phyloP scores from a whole-genome alignment of 1,140 invertebrate genomes.

The Danaus melanippus region DNA sequence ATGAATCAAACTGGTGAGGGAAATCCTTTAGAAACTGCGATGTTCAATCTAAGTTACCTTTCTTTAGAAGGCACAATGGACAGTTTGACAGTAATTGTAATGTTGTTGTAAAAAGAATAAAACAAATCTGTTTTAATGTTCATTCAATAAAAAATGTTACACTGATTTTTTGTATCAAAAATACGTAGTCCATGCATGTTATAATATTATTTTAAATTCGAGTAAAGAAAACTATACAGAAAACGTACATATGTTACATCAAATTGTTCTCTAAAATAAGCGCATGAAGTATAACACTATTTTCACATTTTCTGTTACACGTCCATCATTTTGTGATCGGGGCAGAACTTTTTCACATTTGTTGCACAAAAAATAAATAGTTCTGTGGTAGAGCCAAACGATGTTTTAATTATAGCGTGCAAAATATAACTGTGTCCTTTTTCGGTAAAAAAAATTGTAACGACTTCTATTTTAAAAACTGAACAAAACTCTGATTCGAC shows the following conservation, averaged over 20 bases:
- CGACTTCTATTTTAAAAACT: too few species aligned
- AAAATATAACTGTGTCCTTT: slow-evolving; percentile 19
- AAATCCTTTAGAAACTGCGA: slow-evolving; percentile 19
- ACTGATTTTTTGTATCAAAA: too few species aligned
- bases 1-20: slow-evolving; percentile 32
- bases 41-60: slow-evolving; percentile 15
- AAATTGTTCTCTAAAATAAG: too few species aligned
- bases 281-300: too few species aligned
- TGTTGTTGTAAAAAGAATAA: too few species aligned
- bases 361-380: slow-evolving; percentile 19
- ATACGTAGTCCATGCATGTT: too few species aligned
- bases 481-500: too few species aligned
- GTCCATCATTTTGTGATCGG: slow-evolving; percentile 26
- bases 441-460: slow-evolving; percentile 1
- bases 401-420: slow-evolving; percentile 26
- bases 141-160: too few species aligned
- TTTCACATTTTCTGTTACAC: slow-evolving; percentile 1
- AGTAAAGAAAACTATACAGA: too few species aligned
- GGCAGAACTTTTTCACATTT: slow-evolving; percentile 25
- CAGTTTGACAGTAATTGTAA: neutral
- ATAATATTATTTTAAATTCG: too few species aligned
- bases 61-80: slow-evolving; percentile 6
- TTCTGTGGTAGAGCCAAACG: slow-evolving; percentile 19
- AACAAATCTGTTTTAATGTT: too few species aligned
- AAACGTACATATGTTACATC: too few species aligned